Base-by-base conservation (phyloP, 92 coral and sea anemone species). In the Porites rus region DNA sequence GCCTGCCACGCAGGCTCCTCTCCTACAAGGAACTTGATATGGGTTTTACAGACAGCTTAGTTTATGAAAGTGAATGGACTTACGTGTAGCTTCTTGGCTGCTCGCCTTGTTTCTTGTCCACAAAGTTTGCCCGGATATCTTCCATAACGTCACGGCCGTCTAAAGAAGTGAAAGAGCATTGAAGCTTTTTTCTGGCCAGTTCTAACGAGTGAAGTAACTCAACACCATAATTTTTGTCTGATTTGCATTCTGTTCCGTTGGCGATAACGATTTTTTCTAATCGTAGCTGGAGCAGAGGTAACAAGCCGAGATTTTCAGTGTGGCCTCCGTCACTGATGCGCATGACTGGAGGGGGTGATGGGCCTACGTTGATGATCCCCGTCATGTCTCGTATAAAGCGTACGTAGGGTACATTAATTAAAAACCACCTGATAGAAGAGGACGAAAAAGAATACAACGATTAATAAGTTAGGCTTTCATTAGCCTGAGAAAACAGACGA, bases 301-400 rank as follows among this genome's bases (percentile, higher is more conserved):
- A 61, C 66, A 89, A 21, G 43, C 89, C 93, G 13, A 92, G 87
- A 67, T 92, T 92, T 80, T 92, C 92, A 66, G 74, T 59, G 72
- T 92, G 94, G 12, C 94, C 94, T 4, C 94, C 94, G 67, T 92
- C 94, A 68, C 94, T 92, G 24, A 92, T 86, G 74, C 60, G 76
- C 62, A 92, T 65, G 6, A 92, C 76, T 3, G 94, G 72, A 31
- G 94, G 94, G 24, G 94, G 92, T 7, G 51, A 72, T 25, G 92
- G 88, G 31, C 92, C 94, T 7, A 75, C 77, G 61, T 80, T 69
- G 46, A 77, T 56, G 10, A 88, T 74, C 21, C 78, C 89, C 20
- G 78, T 13, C 75, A 80, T 74, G 79, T 84, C 83, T 22, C 92
- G 91, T 18, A 88, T 76, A 53, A 72, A 85, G 50, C 92, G 89